Evolutionary conservation across 1,140 invertebrate species (phyloP).

Genomic region (Aleiodes sp.): DNA sequence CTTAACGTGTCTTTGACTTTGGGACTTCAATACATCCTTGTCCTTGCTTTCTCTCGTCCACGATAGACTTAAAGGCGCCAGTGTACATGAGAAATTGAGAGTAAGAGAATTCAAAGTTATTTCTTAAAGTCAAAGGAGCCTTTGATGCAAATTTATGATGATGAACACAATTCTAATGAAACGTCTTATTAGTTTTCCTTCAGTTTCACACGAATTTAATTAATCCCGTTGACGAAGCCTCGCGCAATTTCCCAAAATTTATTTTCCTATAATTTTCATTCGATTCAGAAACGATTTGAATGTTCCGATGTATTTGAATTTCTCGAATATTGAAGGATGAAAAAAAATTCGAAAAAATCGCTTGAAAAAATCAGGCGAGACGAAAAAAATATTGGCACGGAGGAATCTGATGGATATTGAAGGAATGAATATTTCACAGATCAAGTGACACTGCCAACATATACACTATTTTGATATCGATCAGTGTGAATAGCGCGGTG

Average conservation of each 20-base stretch:
- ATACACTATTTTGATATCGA: background rate
- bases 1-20: constrained; percentile 9
- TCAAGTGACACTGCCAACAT: background rate
- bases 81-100: constrained; percentile 4
- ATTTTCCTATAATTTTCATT: too few species aligned
- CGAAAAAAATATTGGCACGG: background rate
- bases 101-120: background rate
- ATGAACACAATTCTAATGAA: background rate
- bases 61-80: background rate
- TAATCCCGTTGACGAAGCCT: too few species aligned
- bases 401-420: background rate
- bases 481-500: background rate
- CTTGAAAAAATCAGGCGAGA: background rate
- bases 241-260: too few species aligned
- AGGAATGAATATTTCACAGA: background rate
- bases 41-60: background rate
- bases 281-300: too few species aligned
- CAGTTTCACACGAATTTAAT: constrained; percentile 3
- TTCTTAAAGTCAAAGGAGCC: background rate
- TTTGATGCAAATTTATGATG: background rate
- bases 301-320: too few species aligned
- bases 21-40: background rate
- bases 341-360: too few species aligned
- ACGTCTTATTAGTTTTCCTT: background rate
- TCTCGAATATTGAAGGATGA: too few species aligned